Conservation (phyloP, 2,113 vertebrate genomes). For the Xenopus tropicalis region DNA sequence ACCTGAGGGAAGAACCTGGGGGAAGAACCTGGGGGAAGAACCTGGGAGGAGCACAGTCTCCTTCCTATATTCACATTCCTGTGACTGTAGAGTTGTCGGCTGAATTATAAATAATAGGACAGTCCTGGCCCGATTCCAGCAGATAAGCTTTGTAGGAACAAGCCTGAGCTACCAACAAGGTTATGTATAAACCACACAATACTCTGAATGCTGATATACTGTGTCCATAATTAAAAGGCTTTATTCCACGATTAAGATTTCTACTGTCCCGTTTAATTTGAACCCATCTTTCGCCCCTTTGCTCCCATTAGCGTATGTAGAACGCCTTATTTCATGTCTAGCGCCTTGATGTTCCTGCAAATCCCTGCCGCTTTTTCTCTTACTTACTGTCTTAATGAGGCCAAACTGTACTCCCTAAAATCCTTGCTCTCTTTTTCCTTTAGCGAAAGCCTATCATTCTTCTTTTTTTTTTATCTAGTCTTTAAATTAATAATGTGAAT, state of each 20-base stretch:
- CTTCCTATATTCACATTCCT: too few relatives aligned
- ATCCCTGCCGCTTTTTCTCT: constrained; percentile 20
- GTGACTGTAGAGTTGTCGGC: too few relatives aligned
- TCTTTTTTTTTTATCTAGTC: constrained; percentile 6
- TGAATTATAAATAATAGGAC: too few relatives aligned
- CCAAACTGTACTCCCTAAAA: constrained; percentile 22
- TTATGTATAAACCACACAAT: constrained; percentile 12
- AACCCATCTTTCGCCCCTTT: constrained; percentile 4
- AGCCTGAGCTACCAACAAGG: too few relatives aligned
- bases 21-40: too few relatives aligned
- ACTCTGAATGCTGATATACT: constrained; percentile 5
- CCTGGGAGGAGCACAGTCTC: too few relatives aligned
- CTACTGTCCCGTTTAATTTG: constrained; percentile 14
- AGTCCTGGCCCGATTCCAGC: too few relatives aligned
- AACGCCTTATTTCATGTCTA: constrained; percentile 30
- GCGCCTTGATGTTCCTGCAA: constrained; percentile 27
- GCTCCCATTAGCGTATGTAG: constrained; percentile 18
- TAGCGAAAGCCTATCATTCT: constrained; percentile 6
- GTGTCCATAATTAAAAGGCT: constrained; percentile 21
- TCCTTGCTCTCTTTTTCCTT: constrained; percentile 11
- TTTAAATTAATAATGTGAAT: too few relatives aligned
- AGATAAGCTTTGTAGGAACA: too few relatives aligned
- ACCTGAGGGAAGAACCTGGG: too few relatives aligned
- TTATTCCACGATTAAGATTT: constrained; percentile 29
- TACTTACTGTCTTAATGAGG: constrained; percentile 20